Base-by-base conservation (phyloP, 2,888 invertebrate species). In the Rhagium mordax region DNA sequence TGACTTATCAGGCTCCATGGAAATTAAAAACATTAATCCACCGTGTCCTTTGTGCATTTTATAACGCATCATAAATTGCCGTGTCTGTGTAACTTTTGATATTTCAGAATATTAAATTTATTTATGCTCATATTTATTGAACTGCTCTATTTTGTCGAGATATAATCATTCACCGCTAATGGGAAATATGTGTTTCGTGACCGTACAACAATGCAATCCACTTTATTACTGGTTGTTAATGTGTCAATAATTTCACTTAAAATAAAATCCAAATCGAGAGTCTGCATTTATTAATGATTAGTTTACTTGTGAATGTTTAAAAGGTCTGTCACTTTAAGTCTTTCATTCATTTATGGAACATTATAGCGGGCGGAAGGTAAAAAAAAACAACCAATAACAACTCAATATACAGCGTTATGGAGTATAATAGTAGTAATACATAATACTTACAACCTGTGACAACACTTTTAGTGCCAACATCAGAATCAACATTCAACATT, bases 111-210 rank as follows among this genome's bases (percentile, higher is more conserved):
- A 59, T 33, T 13, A 59, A 59, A 59, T 16, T 33, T 59, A 16
- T 33, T 33, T 59, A 24, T 57, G 59, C 20, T 33, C 33, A 59
- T 10, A 41, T 33, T 59, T 33, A 59, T 59, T 33, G 33, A 59
- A n/a, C 16, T 33, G 10, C 13, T 59, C 59, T n/a, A 59, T 59
- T 59, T n/a, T 16, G 61, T 61, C 15, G 24, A 15, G 18, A 13
- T 61, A 41, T 48, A 61, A 41, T 61, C 61, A 41, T 47, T 21
- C 21, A 24, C 21, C 18, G 61, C 41, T 61, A 61, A 61, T 61
- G 61, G 61, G 21, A 61, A 61, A 61, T 61, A 61, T 47, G n/a
- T 61, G 61, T 61, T 61, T 21, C 61, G 48, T 61, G 61, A 20
- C 20, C 61, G 13, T 7, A 20, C 47, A 20, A 21, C 24, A 61